These are phyloP conservation scores for Phalloptychus januarius DNA, from an alignment of 2,797 vertebrate species.

Conservation along the genomic window DNA sequence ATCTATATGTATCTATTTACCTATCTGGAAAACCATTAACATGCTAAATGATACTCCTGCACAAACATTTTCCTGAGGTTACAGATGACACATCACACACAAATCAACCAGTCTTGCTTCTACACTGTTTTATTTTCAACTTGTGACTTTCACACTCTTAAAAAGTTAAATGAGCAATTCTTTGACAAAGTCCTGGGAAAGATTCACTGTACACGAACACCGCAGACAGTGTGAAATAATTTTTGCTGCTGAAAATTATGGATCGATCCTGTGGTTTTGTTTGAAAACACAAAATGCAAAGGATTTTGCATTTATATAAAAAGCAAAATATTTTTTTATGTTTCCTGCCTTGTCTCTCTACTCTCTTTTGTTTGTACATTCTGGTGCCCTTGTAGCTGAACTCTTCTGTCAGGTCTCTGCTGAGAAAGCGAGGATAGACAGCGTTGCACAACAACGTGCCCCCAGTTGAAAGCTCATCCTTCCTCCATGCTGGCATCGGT, in stretches of 20 bases:
- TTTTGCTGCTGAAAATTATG: background rate
- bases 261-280: constrained; percentile 7
- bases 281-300: constrained; percentile 21
- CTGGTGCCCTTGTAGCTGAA: constrained; percentile 41
- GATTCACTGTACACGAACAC: background rate
- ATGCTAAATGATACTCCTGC: background rate
- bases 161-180: background rate
- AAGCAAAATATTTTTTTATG: constrained; percentile 40
- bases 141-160: background rate
- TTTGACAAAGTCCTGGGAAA: background rate
- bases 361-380: constrained; percentile 23
- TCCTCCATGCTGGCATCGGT: constrained; percentile 65
- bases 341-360: constrained; percentile 55
- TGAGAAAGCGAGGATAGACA: constrained; percentile 53
- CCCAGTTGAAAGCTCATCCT: constrained; percentile 71
- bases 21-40: background rate
- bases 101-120: background rate
- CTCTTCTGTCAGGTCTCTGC: constrained; percentile 47
- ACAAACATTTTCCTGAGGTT: background rate
- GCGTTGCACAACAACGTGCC: constrained; percentile 40
- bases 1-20: background rate
- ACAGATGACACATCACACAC: background rate
- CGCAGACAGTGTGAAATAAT: background rate
- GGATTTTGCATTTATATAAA: constrained; percentile 37
- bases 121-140: background rate